Evolutionary conservation across 2,797 vertebrate species (phyloP).

Genomic region (Pseudochirops cupreus): DNA sequence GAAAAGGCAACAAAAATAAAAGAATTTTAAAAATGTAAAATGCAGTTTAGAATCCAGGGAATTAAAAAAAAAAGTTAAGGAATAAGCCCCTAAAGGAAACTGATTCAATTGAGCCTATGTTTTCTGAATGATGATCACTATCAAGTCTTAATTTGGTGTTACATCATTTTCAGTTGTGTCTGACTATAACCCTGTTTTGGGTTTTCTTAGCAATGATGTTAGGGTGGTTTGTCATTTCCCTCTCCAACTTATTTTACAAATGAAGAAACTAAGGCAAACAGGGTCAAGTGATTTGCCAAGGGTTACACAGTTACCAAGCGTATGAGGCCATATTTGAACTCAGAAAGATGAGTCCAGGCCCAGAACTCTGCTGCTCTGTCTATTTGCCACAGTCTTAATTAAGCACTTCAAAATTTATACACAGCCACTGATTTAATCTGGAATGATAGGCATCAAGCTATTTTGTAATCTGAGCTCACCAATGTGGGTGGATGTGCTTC

Average conservation of each 20-base stretch:
- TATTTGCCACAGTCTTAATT: not conserved
- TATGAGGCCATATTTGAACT: not conserved
- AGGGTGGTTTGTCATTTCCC: not conserved
- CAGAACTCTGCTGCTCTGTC: not conserved
- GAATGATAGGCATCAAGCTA: not conserved
- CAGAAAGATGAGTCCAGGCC: not conserved
- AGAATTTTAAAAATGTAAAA: not conserved
- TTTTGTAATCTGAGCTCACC: not conserved
- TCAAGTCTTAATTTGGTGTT: not conserved
- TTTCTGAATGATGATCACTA: not conserved
- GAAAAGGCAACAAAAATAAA: constrained; percentile 20
- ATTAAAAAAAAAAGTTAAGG: not conserved
- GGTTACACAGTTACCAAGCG: not conserved
- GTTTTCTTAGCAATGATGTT: not conserved
- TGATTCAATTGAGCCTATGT: not conserved
- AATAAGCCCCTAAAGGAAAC: not conserved
- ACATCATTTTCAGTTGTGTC: not conserved
- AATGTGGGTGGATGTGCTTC: not conserved
- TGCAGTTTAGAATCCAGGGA: not conserved
- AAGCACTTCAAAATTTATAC: not conserved
- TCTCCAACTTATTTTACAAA: not conserved
- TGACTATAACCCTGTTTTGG: not conserved
- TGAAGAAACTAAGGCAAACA: not conserved
- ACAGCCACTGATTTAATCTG: not conserved
- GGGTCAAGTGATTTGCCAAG: not conserved